Percentiles rank a stretch among this genome's conserved stretches.
Evolutionary conservation across 2,113 vertebrate species (phyloP).

Genomic region (Xiphophorus hellerii): DNA sequence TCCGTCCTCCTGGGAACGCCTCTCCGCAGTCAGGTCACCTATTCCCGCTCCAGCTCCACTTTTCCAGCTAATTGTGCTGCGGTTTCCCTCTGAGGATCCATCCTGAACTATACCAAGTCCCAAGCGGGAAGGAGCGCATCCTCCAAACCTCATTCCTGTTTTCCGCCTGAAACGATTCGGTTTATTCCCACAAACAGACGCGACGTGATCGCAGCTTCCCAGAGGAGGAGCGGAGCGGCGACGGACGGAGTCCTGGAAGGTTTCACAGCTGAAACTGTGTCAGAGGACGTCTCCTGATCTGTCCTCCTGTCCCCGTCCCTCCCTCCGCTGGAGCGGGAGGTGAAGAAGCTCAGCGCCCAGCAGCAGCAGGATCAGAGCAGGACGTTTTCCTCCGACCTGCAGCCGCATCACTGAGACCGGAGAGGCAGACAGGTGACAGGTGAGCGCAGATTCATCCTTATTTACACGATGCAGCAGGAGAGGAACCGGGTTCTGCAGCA

Average conservation of each 20-base stretch:
- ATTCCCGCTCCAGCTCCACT: conserved; percentile 60
- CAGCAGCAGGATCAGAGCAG: neutral
- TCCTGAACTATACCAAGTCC: conserved; percentile 61
- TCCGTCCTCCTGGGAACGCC: conserved; percentile 41
- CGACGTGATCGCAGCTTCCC: neutral
- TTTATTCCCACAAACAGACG: neutral
- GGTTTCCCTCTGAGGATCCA: conserved; percentile 56
- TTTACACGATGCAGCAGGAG: too few species aligned
- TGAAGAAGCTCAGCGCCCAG: conserved; percentile 22
- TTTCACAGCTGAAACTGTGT: conserved; percentile 56
- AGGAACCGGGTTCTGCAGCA: too few species aligned
- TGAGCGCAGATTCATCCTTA: neutral
- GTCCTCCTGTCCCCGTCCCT: conserved; percentile 29
- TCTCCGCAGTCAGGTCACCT: conserved; percentile 66
- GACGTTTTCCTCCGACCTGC: neutral
- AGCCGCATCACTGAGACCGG: neutral
- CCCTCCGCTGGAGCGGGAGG: conserved; percentile 20
- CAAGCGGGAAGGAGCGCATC: conserved; percentile 25
- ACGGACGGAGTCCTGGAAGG: conserved; percentile 1
- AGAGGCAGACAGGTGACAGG: neutral
- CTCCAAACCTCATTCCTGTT: conserved; percentile 28
- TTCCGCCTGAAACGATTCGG: conserved; percentile 20
- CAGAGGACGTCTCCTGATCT: conserved; percentile 49
- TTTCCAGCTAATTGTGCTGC: conserved; percentile 65
- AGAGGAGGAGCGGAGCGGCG: neutral